Evolutionary conservation across 2,797 vertebrate species (phyloP), one percentile per base, ranked within the genome.

Genomic region (Cyclura pinguis): DNA sequence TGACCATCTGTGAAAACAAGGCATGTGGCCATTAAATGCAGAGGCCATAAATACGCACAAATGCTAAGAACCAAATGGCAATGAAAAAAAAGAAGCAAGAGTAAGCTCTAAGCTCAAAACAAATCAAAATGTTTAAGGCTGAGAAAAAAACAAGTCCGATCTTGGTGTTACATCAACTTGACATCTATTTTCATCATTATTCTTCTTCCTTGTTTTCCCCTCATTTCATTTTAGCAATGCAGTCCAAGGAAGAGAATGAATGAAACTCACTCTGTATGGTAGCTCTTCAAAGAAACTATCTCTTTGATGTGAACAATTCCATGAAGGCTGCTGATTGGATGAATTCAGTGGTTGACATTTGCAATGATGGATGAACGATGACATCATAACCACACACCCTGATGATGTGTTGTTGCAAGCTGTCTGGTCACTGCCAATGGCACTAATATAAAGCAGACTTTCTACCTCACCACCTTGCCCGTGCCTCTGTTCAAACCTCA

Each of bases 1-100:
- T 97, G 97, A 96, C 97, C 97, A 98, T 98, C 97, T 98, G 97
- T 97, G 97, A 97, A 97, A 98, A 97, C 95, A 97, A 97, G 96
- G 96, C 97, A 97, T 96, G 97, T 95, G 95, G 96, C 97, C 97
- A 97, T 97, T 97, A 97, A 97, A 97, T 96, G 97, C 96, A 96
- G 96, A 96, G 97, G 97, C 96, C 97, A 97, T 97, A 97, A 97
- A 97, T 97, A 97, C 90, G 97, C 95, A 96, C 95, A 96, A 96
- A 96, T 95, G 96, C 95, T 95, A 96, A 90, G 97, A 96, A 97
- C 96, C 94, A 97, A 97, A 97, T 90, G 95, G 95, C 81, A 95
- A 96, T 93, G 83, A 95, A 92, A 78, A 78, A 50, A 1, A 73
- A 81, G 72, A 42, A 93, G 95, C 95, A 90, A 76, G 67, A 94